A percentile compares a stretch with the other conserved stretches of the same genome.
phyloP scores from a whole-genome alignment of 2,797 vertebrate species.

The Sebastes flavidus region DNA sequence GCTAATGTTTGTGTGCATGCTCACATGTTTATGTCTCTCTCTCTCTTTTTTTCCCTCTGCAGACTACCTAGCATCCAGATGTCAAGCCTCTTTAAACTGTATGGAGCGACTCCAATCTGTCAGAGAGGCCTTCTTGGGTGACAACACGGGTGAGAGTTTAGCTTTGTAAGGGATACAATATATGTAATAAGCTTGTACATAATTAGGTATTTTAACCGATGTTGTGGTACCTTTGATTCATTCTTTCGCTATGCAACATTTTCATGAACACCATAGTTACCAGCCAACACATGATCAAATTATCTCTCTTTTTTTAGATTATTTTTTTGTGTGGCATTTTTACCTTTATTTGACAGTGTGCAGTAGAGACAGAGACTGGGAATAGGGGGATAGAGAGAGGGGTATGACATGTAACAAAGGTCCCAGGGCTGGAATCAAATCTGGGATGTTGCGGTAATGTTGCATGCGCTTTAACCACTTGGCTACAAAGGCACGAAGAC shows the following conservation, averaged over 20 bases:
- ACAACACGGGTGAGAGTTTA: slow-evolving; percentile 82
- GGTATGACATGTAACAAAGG: too few species aligned
- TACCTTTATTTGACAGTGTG: too few species aligned
- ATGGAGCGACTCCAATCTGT: slow-evolving; percentile 81
- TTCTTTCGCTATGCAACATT: neutral
- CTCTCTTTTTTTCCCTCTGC: slow-evolving; percentile 16
- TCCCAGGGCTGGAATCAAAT: too few species aligned
- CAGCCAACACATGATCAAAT: neutral
- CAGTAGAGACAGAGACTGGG: too few species aligned
- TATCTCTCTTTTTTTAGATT: too few species aligned
- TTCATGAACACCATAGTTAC: neutral
- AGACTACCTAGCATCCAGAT: slow-evolving; percentile 93
- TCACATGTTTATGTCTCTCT: neutral
- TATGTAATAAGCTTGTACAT: neutral
- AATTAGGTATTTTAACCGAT: neutral
- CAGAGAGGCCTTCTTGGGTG: slow-evolving; percentile 77
- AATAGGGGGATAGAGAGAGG: too few species aligned
- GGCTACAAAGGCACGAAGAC: neutral
- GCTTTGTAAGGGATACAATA: neutral
- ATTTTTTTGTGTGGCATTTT: too few species aligned
- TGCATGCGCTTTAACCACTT: too few species aligned
- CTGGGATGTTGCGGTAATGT: too few species aligned
- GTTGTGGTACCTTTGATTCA: neutral
- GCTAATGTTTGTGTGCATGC: neutral
- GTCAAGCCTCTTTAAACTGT: slow-evolving; percentile 84